Evolutionary conservation across 2,797 vertebrate species (phyloP).

Genomic region (Rhyacichthys aspro): DNA sequence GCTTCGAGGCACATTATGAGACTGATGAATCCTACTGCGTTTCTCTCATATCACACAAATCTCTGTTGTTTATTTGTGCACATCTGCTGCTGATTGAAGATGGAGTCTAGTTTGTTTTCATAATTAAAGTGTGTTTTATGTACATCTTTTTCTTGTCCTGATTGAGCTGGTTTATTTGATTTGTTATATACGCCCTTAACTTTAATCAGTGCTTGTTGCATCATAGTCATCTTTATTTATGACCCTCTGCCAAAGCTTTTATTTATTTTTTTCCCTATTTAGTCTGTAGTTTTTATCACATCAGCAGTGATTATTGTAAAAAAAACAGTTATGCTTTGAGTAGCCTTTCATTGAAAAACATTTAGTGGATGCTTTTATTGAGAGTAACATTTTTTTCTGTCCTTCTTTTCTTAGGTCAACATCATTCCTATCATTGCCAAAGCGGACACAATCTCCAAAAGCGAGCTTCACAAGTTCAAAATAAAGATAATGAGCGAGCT

Average conservation of each 20-base stretch:
- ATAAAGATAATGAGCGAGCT: constrained; percentile 99
- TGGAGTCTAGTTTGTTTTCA: constrained; percentile 56
- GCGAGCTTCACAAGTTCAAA: constrained; percentile 98
- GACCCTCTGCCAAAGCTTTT: not conserved
- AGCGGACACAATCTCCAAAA: constrained; percentile 98
- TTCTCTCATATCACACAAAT: not conserved
- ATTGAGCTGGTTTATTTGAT: constrained; percentile 22
- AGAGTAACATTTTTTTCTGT: not conserved
- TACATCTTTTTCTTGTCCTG: constrained; percentile 27
- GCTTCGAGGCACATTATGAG: constrained; percentile 38
- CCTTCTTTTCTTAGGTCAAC: constrained; percentile 84
- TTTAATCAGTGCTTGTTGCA: constrained; percentile 20
- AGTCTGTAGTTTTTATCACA: constrained; percentile 2
- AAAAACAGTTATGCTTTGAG: no score
- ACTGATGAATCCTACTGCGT: constrained; percentile 35
- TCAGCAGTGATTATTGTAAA: not conserved
- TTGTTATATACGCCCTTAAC: constrained; percentile 10
- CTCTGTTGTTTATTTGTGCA: constrained; percentile 47
- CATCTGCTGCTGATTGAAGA: constrained; percentile 65
- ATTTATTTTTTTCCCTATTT: constrained; percentile 13
- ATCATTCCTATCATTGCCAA: constrained; percentile 99
- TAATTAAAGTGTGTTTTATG: constrained; percentile 56
- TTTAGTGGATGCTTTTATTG: not conserved
- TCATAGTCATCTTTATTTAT: constrained; percentile 26
- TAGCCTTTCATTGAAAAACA: not conserved